Evolutionary conservation across 23 tunicate species (phyloP), one percentile per base, ranked within the genome.

Genomic region (Trididemnum clinides): DNA sequence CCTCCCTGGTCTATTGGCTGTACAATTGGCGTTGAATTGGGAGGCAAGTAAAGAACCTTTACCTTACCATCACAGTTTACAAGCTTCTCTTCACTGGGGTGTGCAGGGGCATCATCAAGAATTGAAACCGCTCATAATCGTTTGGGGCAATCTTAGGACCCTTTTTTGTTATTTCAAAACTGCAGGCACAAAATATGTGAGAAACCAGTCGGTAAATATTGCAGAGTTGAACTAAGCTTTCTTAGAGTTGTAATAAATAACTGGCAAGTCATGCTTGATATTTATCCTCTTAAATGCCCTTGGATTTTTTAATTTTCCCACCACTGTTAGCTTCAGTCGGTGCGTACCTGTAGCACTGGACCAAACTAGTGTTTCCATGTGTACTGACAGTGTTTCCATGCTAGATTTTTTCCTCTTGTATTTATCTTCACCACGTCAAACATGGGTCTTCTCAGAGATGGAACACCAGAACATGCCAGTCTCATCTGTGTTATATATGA

Each of bases 381-480:
- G n/a, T 29, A 69, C 76, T 62, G 27, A 62, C 22, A 62, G 69
- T 62, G 26, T 62, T 62, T 62, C 69, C 7, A 3, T 69, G 76
- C 76, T 69, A 69, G 37, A 69, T 32, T 69, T 69, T 32, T 69
- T 69, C 21, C 36, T n/a, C 18, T 69, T 69, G n/a, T 35, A 30
- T 30, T 69, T 69, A 29, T 69, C 76, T 37, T 69, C 76, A 69
- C 76, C 76, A 29, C 76, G 76, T 29, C 38, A n/a, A 69, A 31
- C 76, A 27, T 69, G 76, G 7, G 38, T 69, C 6, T 69, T 69
- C 76, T 69, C 7, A 31, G 76, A 32, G 21, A 69, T 69, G 30
- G 76, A 69, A n/a, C 37, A 37, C 76, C 76, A 32, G 21, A 69
- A 69, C 76, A 28, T 69, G 21, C 69, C 69, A 62, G 69, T 62